phyloP scores from a whole-genome alignment of 92 coral and sea anemone genomes.

The Epizoanthus ramosus region DNA sequence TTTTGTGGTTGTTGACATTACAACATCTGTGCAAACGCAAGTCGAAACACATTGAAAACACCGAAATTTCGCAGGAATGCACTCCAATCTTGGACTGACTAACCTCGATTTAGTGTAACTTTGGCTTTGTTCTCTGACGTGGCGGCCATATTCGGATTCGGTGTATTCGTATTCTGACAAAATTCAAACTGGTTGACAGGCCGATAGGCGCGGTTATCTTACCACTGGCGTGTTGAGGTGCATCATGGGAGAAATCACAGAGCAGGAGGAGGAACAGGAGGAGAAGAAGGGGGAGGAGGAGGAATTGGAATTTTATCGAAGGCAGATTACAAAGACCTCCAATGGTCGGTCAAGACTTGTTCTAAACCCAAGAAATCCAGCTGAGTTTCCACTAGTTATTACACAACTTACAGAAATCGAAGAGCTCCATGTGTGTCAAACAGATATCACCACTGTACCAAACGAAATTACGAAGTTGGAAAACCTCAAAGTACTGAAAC shows the following conservation, averaged over 20 bases:
- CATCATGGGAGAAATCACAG: slow-evolving; percentile 1
- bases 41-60: too few relatives aligned
- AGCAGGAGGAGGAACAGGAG: neutral
- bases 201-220: too few relatives aligned
- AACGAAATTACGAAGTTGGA: slow-evolving; percentile 6
- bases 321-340: neutral
- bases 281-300: neutral
- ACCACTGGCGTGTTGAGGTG: too few relatives aligned
- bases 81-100: too few relatives aligned
- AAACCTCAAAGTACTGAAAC: slow-evolving; percentile 36
- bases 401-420: slow-evolving; percentile 39
- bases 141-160: too few relatives aligned
- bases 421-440: slow-evolving; percentile 28
- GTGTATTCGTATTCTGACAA: too few relatives aligned
- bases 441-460: slow-evolving; percentile 44
- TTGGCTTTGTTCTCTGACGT: too few relatives aligned
- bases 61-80: too few relatives aligned
- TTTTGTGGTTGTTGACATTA: too few relatives aligned
- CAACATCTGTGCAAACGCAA: too few relatives aligned
- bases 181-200: too few relatives aligned
- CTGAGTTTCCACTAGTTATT: slow-evolving; percentile 39
- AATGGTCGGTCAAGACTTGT: slow-evolving; percentile 26
- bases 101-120: too few relatives aligned
- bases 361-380: slow-evolving; percentile 17
- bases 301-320: neutral